Evolutionary conservation across 2,888 invertebrate species (phyloP).

Genomic region (Laspeyria flexula): DNA sequence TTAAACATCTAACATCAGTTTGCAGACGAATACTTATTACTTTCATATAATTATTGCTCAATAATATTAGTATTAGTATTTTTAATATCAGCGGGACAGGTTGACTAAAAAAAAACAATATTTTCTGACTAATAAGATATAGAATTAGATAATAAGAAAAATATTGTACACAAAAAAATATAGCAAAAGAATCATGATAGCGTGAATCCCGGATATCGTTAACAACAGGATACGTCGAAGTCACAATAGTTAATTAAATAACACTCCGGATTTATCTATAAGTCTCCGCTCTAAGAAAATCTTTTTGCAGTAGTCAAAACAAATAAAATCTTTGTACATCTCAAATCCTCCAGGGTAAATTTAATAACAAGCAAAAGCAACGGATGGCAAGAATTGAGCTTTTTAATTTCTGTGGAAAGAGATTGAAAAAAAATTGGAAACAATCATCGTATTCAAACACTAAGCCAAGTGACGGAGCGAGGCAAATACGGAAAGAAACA

Average conservation of each 20-base stretch:
- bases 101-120: too few species aligned
- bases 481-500: slow-evolving; percentile 70
- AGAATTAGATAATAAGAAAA: neutral
- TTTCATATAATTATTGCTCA: too few species aligned
- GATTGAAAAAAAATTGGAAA: slow-evolving; percentile 59
- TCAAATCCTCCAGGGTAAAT: slow-evolving; percentile 47
- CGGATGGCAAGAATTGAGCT: slow-evolving; percentile 52
- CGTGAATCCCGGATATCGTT: slow-evolving; percentile 52
- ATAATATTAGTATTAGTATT: too few species aligned
- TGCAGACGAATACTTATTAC: too few species aligned
- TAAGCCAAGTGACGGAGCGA: slow-evolving; percentile 66
- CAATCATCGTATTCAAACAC: slow-evolving; percentile 74
- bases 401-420: slow-evolving; percentile 55
- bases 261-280: slow-evolving; percentile 15
- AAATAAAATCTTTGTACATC: slow-evolving; percentile 49
- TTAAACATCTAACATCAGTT: too few species aligned
- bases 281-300: neutral
- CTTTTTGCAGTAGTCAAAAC: slow-evolving; percentile 40
- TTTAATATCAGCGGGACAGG: too few species aligned
- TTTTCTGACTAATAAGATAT: too few species aligned
- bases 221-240: slow-evolving; percentile 37
- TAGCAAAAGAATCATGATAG: slow-evolving; percentile 33
- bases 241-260: slow-evolving; percentile 43
- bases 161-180: slow-evolving; percentile 1
- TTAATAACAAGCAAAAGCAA: slow-evolving; percentile 48